Evolutionary conservation across 2,797 vertebrate species (phyloP), one percentile per base, ranked within the genome.

Genomic region (Rhinoraja longicauda): DNA sequence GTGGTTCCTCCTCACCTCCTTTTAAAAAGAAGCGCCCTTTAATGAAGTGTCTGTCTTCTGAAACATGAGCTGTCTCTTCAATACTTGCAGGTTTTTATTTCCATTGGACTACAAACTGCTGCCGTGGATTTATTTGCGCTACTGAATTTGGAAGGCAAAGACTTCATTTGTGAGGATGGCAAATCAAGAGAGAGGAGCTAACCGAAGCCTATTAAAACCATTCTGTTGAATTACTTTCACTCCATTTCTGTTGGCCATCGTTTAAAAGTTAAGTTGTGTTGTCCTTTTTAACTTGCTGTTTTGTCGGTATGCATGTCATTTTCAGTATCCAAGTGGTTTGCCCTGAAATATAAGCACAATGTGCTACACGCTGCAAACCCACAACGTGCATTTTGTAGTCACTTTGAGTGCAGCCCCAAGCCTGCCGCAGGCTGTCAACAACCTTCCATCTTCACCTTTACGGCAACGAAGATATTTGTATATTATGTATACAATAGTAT

Each of bases 391-490:
- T 92, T 91, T 92, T 92, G 90, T 75, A 75, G 90, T 75, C 90
- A 73, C 62, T 88, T 88, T 88, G 84, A 75, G 45, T 29, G 72
- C 90, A 73, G 90, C 53, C 70, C 67, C 24, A 21, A 17, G 67
- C 96, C 95, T 95, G 95, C 94, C 94, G 96, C 95, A 96, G 95
- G 94, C 96, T 96, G 95, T 96, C 94, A 0, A 94, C 96, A 95
- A 92, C 90, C 67, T 92, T 57, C 96, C 96, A 96, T 96, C 96
- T 97, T 95, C 95, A 95, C 97, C 97, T 95, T 96, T 96, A 96
- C 95, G 94, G 96, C 96, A 95, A 97, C 97, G 97, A 96, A 97
- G 97, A 97, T 97, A 96, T 98, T 98, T 99, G 98, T 99, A 99
- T 98, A 98, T 97, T 97, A 96, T 96, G 95, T 99, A 97, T 98